Base-by-base conservation (phyloP, 2,888 invertebrate genomes). In the Dynastes grantii region DNA sequence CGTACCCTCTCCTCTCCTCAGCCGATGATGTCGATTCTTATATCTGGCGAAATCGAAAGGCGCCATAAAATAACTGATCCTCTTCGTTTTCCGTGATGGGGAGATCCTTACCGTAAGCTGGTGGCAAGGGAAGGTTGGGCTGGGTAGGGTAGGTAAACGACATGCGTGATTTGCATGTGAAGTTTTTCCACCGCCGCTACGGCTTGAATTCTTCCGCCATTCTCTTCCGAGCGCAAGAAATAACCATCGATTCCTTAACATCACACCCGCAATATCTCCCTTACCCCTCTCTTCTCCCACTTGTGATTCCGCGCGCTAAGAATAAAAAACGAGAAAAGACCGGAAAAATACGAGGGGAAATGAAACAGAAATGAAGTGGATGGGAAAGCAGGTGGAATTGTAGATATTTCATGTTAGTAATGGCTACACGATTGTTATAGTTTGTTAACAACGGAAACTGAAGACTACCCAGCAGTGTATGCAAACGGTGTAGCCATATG, bases 111-210 rank as follows among this genome's bases (percentile, higher is more conserved):
- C 53, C 13, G n/a, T 13, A 5, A 45, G 32, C 32, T 37, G 5
- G 32, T 53, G 3, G 53, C 2, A 16, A 53, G 32, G 55, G 8
- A 22, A 8, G 63, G 29, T 63, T 63, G 13, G 27, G 29, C 11
- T n/a, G 32, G 11, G 32, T 2, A 8, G 37, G 82, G 84, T 85
- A 51, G 58, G 71, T 87, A 86, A 87, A 87, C 86, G 87, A 86
- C 86, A 87, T 86, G 87, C 87, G 87, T 86, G 88, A 88, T 88
- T 88, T 88, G 88, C 88, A 88, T 88, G 86, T 87, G 86, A 84
- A 87, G 85, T 84, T 65, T 71, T 71, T 58, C 32, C 27, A 27
- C 11, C 27, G 27, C 32, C 63, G 11, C n/a, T 29, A 22, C 61
- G 4, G 61, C 11, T 11, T 16, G n/a, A 3, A 27, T 63, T 8